These are phyloP conservation scores for Erannis defoliaria DNA, from an alignment of 2,888 invertebrate species.

Conservation along the genomic window DNA sequence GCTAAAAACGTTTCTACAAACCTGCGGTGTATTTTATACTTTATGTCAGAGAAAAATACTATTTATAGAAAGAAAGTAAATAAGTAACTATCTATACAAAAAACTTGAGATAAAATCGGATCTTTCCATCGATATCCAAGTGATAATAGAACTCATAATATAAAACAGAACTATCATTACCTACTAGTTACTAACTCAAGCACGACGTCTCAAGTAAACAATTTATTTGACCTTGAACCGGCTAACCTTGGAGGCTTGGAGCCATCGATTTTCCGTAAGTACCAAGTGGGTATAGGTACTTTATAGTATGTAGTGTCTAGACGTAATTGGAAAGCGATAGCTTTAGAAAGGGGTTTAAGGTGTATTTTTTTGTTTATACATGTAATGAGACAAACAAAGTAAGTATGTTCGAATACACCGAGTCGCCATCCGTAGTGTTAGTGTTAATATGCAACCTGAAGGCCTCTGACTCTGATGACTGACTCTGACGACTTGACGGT, in stretches of 20 bases:
- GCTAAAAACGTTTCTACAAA: neutral
- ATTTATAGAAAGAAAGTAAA: neutral
- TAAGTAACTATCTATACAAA: neutral
- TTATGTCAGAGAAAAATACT: neutral
- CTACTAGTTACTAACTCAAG: conserved; percentile 1
- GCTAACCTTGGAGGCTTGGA: conserved; percentile 36
- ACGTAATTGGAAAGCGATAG: neutral
- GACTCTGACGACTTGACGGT: no score
- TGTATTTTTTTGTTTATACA: no score
- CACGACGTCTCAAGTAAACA: conserved; percentile 34
- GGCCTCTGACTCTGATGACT: no score
- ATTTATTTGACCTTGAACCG: conserved; percentile 41
- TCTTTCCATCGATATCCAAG: neutral
- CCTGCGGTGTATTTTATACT: neutral
- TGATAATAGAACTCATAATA: conserved; percentile 4
- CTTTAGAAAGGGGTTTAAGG: neutral
- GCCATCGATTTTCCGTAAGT: conserved; percentile 39
- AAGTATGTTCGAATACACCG: no score
- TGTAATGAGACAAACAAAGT: no score
- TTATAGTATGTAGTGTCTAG: neutral
- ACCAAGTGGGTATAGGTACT: conserved; percentile 17
- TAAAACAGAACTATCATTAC: conserved; percentile 12
- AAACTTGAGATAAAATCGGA: neutral
- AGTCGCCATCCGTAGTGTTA: no score
- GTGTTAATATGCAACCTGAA: no score